Base-by-base conservation (phyloP, 2,888 invertebrate species). In the Gisinianus flammeolus region DNA sequence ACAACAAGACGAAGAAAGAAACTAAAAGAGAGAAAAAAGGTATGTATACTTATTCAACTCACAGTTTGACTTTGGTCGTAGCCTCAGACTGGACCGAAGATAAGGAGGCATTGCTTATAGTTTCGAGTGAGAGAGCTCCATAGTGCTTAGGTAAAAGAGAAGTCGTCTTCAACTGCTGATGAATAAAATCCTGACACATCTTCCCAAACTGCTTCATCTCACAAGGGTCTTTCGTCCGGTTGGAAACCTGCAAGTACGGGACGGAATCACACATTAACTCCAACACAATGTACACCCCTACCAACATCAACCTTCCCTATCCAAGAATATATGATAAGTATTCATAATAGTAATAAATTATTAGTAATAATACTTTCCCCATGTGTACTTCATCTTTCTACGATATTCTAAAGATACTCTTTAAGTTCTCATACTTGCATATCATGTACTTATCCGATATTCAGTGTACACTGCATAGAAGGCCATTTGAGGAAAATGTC, bases 121-220 rank as follows among this genome's bases (percentile, higher is more conserved):
- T 85, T 82, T 94, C 94, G 82, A 94, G 88, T 58, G 92, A 92
- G 78, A 94, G 88, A 83, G 91, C 80, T 35, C 84, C 84, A 73
- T 80, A 84, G 52, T 82, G 80, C n/a, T 74, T 80, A n/a, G 79
- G 78, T 22, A 83, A 28, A 73, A 73, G 52, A 68, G 77, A 74
- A 66, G 75, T 66, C 52, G 70, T 75, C 58, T 79, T 78, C 52
- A 84, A 75, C 35, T 80, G 75, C n/a, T 81, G 80, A 35, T 73
- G 78, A 71, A 84, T 62, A 68, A 77, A 81, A 33, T 79, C 77
- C 77, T 84, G 84, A 58, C 79, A 79, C 77, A 80, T 66, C 68
- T 81, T 82, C 31, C 83, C 82, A 71, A 83, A 78, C 16, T 80
- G 75, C 68, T 84, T 84, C 30, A 79, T 76, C 76, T 81, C 82